Percentiles rank a stretch among this genome's conserved stretches.
phyloP scores from a whole-genome alignment of 2,113 vertebrate genomes.

The Erythrolamprus reginae region DNA sequence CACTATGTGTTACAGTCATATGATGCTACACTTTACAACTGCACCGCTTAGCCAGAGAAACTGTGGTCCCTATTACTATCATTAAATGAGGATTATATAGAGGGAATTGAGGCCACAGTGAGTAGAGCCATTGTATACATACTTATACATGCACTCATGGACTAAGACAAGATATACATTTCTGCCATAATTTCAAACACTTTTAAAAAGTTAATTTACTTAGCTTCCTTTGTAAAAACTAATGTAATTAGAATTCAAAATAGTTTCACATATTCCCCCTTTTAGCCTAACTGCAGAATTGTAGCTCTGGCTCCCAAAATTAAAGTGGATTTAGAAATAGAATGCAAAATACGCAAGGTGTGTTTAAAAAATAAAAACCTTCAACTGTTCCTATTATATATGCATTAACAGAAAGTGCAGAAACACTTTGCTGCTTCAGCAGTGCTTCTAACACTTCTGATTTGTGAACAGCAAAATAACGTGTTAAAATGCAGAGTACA shows the following conservation, averaged over 20 bases:
- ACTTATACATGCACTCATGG: background rate
- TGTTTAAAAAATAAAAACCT: background rate
- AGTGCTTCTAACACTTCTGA: background rate
- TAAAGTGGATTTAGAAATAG: background rate
- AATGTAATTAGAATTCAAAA: background rate
- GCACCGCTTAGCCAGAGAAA: background rate
- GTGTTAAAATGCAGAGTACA: background rate
- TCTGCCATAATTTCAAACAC: background rate
- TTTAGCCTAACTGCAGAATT: background rate
- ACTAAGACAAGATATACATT: background rate
- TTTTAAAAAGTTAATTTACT: background rate
- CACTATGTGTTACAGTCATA: background rate
- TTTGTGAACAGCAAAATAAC: conserved; percentile 4
- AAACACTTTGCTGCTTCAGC: conserved; percentile 6
- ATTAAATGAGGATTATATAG: background rate
- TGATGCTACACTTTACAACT: background rate
- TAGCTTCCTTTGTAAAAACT: background rate
- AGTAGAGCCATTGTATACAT: background rate
- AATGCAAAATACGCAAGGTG: background rate
- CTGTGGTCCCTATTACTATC: background rate
- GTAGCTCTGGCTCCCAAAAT: background rate
- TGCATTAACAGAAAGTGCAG: background rate
- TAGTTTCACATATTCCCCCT: background rate
- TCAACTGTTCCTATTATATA: conserved; percentile 13
- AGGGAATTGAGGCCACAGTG: background rate